Evolutionary conservation across 2,797 vertebrate species (phyloP).

Genomic region (Scarus forsteni): DNA sequence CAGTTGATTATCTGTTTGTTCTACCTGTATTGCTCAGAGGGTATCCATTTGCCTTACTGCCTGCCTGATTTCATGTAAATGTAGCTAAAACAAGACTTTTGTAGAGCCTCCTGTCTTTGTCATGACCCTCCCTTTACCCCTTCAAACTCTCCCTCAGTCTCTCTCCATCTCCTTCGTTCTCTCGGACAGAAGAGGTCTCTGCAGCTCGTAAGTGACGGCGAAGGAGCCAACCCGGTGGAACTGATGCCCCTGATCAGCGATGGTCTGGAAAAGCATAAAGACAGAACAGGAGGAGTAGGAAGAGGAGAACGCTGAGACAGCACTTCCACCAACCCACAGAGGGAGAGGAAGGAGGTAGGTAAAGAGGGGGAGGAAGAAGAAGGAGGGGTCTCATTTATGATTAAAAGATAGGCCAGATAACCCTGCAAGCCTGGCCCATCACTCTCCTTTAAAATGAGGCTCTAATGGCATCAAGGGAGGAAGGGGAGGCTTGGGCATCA

Average conservation of each 20-base stretch:
- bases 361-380: slow-evolving; percentile 52
- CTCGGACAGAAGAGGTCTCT: slow-evolving; percentile 49
- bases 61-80: background rate
- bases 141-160: slow-evolving; percentile 9
- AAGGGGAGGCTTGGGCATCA: slow-evolving; percentile 63
- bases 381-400: slow-evolving; percentile 77
- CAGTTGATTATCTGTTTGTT: background rate
- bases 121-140: slow-evolving; percentile 67
- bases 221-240: slow-evolving; percentile 76
- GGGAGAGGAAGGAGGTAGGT: slow-evolving; percentile 55
- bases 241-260: slow-evolving; percentile 77
- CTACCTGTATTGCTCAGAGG: background rate
- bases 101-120: slow-evolving; percentile 52
- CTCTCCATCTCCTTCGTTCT: slow-evolving; percentile 29
- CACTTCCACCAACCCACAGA: slow-evolving; percentile 73
- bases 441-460: slow-evolving; percentile 77
- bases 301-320: slow-evolving; percentile 75
- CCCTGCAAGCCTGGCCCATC: slow-evolving; percentile 73
- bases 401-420: slow-evolving; percentile 83
- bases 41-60: background rate
- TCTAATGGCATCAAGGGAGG: slow-evolving; percentile 76
- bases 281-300: slow-evolving; percentile 48
- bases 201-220: slow-evolving; percentile 58
- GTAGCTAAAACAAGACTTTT: slow-evolving; percentile 20
- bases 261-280: slow-evolving; percentile 84